Evolutionary conservation across 2,797 vertebrate genomes (phyloP).

Genomic region (Chromis chromis): DNA sequence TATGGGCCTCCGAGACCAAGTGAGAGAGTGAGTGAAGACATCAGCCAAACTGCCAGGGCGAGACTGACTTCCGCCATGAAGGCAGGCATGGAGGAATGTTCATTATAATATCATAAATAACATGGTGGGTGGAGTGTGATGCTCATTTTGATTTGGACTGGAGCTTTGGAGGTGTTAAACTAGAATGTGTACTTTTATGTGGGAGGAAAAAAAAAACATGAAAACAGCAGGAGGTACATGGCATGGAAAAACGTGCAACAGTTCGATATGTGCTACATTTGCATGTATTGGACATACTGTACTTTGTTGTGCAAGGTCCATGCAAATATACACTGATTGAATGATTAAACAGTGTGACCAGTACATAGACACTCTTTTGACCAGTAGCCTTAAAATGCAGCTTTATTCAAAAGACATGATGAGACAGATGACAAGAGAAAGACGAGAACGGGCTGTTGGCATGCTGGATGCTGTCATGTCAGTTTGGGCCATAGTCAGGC

Average conservation of each 20-base stretch:
- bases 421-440: no score
- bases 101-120: conserved; percentile 41
- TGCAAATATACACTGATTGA: no score
- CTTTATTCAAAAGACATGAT: no score
- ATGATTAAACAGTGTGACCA: no score
- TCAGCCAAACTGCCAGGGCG: conserved; percentile 51
- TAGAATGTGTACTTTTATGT: neutral
- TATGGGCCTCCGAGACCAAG: conserved; percentile 17
- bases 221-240: neutral
- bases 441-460: no score
- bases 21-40: conserved; percentile 30
- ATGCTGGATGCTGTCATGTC: no score
- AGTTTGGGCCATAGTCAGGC: no score
- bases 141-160: conserved; percentile 1
- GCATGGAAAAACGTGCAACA: neutral
- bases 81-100: conserved; percentile 1
- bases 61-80: conserved; percentile 50
- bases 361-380: no score
- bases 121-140: conserved; percentile 26
- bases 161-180: conserved; percentile 1
- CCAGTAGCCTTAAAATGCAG: no score
- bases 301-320: no score
- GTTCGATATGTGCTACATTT: neutral
- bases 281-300: no score
- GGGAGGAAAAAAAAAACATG: neutral